Conservation (phyloP, 2,797 vertebrate genomes). For the Pseudocheirus occidentalis region DNA sequence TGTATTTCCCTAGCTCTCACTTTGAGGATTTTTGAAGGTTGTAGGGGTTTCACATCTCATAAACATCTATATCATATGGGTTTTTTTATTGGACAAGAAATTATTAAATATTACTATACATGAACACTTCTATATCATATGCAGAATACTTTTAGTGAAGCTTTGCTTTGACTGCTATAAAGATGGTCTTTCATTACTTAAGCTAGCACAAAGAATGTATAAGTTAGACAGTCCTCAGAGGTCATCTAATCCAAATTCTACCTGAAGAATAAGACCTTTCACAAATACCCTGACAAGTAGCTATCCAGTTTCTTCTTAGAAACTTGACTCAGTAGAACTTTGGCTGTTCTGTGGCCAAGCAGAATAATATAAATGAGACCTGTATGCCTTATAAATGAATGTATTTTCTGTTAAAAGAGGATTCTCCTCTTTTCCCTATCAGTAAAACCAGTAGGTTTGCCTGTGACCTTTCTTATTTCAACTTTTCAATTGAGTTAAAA, state of each 20-base stretch:
- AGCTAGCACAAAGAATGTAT: background rate
- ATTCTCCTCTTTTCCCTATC: background rate
- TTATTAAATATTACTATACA: background rate
- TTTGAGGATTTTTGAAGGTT: background rate
- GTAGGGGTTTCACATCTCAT: background rate
- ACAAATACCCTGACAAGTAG: background rate
- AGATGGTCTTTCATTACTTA: background rate
- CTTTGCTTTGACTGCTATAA: background rate
- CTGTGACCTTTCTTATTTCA: constrained; percentile 10
- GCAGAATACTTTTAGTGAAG: constrained; percentile 5
- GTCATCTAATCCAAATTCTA: background rate
- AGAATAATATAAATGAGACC: background rate
- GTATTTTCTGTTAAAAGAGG: background rate
- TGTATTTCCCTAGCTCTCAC: background rate
- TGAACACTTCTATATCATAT: background rate
- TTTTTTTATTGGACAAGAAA: background rate
- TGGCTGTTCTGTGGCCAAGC: background rate
- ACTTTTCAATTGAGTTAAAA: constrained; percentile 6
- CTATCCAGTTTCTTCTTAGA: background rate
- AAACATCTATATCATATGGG: background rate
- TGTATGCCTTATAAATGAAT: background rate
- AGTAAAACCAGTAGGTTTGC: background rate
- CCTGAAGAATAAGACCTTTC: background rate
- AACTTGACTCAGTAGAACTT: background rate
- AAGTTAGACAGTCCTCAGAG: background rate